These are phyloP conservation scores for Pseudopipra pipra DNA, from an alignment of 2,113 vertebrate genomes.

Conservation along the genomic window DNA sequence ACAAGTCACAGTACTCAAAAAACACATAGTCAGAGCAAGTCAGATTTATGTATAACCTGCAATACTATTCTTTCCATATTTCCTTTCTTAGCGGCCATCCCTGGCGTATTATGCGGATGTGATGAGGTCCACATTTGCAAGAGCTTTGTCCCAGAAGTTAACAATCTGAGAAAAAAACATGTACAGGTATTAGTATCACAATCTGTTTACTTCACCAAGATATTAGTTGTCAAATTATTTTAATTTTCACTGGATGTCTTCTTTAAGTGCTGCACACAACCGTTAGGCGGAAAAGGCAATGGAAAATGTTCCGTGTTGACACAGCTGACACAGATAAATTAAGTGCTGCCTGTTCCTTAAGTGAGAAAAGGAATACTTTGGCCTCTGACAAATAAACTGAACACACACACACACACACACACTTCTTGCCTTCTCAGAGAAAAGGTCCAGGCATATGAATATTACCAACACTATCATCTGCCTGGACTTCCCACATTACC, in stretches of 20 bases:
- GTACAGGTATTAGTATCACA: background rate
- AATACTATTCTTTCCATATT: constrained; percentile 85
- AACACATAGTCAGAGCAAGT: background rate
- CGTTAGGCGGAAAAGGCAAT: background rate
- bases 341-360: background rate
- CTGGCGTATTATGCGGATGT: constrained; percentile 59
- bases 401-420: background rate
- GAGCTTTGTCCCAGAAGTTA: constrained; percentile 86
- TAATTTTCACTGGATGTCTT: background rate
- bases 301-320: background rate
- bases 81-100: constrained; percentile 74
- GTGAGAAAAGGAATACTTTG: background rate
- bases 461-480: background rate
- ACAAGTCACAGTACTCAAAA: background rate
- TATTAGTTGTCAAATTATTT: background rate
- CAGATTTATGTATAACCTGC: constrained; percentile 79
- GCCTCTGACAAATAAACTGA: background rate
- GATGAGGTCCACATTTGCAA: constrained; percentile 87
- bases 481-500: background rate
- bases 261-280: background rate
- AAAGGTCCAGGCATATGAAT: background rate
- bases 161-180: constrained; percentile 71
- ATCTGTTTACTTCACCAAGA: background rate
- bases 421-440: background rate
- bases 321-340: background rate